Percentiles rank a stretch among this genome's conserved stretches.
Conservation (phyloP, 2,888 invertebrate genomes). For the Crocallis elinguaria region DNA sequence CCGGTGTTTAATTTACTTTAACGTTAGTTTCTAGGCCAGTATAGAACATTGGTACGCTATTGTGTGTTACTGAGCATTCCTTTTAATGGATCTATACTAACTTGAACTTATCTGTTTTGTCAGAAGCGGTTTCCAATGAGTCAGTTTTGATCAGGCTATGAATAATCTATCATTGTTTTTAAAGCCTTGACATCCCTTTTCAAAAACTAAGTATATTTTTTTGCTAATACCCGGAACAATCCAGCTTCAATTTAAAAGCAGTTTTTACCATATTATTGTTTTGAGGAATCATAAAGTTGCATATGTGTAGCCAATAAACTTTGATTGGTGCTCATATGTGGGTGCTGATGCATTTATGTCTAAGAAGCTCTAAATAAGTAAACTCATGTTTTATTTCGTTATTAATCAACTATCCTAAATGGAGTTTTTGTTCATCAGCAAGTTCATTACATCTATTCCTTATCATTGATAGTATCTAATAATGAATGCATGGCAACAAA, state of each 20-base stretch:
- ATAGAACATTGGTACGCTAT: background rate
- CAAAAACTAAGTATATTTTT: background rate
- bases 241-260: background rate
- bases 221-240: background rate
- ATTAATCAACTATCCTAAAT: background rate
- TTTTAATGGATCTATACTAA: background rate
- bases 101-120: too few species aligned
- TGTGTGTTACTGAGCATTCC: background rate
- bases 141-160: too few species aligned
- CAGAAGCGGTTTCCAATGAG: too few species aligned
- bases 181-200: background rate
- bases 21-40: conserved; percentile 6
- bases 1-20: conserved; percentile 6
- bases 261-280: background rate
- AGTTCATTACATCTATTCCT: background rate
- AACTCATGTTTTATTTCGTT: background rate
- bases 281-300: background rate
- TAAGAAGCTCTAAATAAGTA: background rate
- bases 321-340: conserved; percentile 1
- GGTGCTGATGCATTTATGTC: background rate
- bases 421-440: background rate
- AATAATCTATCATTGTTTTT: too few species aligned
- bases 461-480: too few species aligned
- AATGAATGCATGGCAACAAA: too few species aligned
- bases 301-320: background rate